Conservation (phyloP, 2,888 invertebrate species). For the Gryllus longicercus region DNA sequence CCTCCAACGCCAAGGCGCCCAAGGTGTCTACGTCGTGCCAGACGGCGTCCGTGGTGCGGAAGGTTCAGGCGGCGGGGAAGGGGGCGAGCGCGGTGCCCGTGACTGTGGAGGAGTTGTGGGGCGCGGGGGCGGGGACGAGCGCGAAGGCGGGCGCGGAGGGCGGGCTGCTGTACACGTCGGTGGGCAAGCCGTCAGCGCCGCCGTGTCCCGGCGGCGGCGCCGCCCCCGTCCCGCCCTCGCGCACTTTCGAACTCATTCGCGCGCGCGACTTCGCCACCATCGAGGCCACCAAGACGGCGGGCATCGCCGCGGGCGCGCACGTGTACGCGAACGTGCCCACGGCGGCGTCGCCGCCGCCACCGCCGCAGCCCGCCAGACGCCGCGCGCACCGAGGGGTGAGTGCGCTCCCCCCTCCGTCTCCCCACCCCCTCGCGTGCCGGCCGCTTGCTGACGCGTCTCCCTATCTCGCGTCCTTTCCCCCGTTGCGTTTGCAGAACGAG, state of each 20-base stretch:
- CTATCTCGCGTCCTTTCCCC: no score
- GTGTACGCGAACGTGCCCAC: constrained; percentile 41
- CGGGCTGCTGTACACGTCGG: constrained; percentile 41
- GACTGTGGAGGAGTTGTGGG: constrained; percentile 40
- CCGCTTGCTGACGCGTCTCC: not conserved
- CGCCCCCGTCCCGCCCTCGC: constrained; percentile 33
- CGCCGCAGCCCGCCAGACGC: not conserved
- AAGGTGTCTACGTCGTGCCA: not conserved
- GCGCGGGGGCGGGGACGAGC: constrained; percentile 25
- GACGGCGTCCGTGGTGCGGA: not conserved
- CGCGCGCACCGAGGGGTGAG: not conserved
- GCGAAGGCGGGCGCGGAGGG: constrained; percentile 33
- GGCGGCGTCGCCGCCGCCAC: constrained; percentile 11
- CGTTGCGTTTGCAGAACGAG: not conserved
- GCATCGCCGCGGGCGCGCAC: constrained; percentile 34
- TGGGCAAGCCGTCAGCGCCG: constrained; percentile 38
- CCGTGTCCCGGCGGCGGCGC: constrained; percentile 39
- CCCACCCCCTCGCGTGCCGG: not conserved
- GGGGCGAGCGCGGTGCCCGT: constrained; percentile 38
- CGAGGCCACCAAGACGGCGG: constrained; percentile 42
- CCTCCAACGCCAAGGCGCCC: not conserved
- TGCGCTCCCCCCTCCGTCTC: not conserved
- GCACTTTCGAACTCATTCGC: constrained; percentile 53
- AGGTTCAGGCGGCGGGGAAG: constrained; percentile 26
- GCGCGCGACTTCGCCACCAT: constrained; percentile 57